Percentiles rank a stretch among this genome's conserved stretches.
phyloP scores from a whole-genome alignment of 2,797 vertebrate species.

The Limnodromus scolopaceus region DNA sequence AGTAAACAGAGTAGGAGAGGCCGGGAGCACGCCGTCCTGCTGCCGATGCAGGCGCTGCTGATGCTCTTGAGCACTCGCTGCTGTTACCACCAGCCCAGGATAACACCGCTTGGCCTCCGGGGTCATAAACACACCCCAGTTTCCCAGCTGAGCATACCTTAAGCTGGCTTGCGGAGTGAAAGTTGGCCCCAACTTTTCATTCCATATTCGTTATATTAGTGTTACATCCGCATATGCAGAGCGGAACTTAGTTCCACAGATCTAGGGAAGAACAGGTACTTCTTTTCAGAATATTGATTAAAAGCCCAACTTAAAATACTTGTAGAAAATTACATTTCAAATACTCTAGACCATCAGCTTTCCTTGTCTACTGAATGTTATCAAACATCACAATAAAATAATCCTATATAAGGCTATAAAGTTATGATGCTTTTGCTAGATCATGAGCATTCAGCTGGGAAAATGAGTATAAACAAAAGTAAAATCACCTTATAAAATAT shows the following conservation, averaged over 20 bases:
- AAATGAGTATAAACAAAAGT: background rate
- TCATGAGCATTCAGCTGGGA: background rate
- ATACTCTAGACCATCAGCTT: background rate
- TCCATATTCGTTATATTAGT: accelerated
- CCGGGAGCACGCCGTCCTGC: accelerated
- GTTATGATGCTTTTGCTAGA: background rate
- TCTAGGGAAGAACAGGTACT: background rate
- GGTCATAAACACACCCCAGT: background rate
- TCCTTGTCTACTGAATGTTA: background rate
- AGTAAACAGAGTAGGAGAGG: background rate
- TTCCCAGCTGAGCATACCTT: background rate
- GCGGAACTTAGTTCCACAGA: background rate
- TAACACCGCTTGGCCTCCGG: background rate
- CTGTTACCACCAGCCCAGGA: background rate
- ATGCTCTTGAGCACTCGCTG: background rate
- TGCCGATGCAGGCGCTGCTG: background rate
- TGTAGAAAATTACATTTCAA: background rate
- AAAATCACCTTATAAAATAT: background rate
- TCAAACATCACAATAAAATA: background rate
- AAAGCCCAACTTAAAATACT: background rate
- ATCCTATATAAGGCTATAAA: background rate
- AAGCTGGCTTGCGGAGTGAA: background rate
- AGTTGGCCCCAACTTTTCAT: background rate
- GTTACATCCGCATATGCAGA: background rate
- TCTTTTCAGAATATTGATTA: background rate